Conservation (phyloP, 2,888 invertebrate species). For the Tiliacea citrago region DNA sequence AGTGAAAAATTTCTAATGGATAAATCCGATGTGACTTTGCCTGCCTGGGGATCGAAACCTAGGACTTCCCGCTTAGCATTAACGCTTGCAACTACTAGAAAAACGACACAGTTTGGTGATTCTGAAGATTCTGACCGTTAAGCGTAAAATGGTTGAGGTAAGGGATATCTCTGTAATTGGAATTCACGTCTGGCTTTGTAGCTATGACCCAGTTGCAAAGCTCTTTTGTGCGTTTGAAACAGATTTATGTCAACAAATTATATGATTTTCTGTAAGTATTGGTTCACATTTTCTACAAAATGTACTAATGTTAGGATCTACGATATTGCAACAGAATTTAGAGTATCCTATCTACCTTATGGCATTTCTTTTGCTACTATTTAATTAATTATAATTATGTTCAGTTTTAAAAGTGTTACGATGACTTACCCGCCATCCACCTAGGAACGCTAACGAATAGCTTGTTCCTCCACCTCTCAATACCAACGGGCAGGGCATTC, state of each 20-base stretch:
- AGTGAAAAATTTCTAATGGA: no score
- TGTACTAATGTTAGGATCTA: no score
- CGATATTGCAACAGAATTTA: background rate
- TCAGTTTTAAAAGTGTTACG: background rate
- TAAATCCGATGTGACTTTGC: background rate
- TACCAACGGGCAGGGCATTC: slow-evolving; percentile 95
- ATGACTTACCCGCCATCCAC: slow-evolving; percentile 93
- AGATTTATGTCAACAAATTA: background rate
- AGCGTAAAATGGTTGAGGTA: background rate
- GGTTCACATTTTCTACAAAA: background rate
- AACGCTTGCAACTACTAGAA: no score
- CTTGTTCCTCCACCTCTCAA: slow-evolving; percentile 95
- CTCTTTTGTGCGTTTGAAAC: background rate
- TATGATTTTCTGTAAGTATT: background rate
- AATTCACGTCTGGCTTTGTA: background rate
- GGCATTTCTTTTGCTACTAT: background rate
- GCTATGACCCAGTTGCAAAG: background rate
- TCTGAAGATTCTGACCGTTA: background rate
- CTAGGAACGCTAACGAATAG: slow-evolving; percentile 96
- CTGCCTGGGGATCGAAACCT: background rate
- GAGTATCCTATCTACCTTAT: no score
- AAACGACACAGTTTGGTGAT: background rate
- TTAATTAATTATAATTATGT: background rate
- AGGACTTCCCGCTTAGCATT: background rate
- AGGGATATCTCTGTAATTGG: background rate